These are phyloP conservation scores for Agrochola macilenta DNA, from an alignment of 2,888 invertebrate species.

Conservation along the genomic window DNA sequence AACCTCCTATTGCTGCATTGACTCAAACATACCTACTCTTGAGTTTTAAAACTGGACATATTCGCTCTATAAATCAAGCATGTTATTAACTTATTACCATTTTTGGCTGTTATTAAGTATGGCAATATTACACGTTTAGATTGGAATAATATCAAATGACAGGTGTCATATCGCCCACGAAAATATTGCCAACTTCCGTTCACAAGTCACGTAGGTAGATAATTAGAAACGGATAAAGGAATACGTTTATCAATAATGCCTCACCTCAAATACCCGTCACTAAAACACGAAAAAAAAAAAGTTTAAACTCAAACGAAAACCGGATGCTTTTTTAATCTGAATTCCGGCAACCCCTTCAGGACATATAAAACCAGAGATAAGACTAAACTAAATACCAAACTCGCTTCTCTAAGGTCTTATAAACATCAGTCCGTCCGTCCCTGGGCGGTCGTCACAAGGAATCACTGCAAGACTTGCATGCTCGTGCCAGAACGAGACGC, in stretches of 20 bases:
- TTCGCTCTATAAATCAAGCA: constrained; percentile 23
- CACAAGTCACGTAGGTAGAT: constrained; percentile 36
- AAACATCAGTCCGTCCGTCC: constrained; percentile 79
- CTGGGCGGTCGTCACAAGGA: constrained; percentile 79
- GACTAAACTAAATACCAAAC: constrained; percentile 80
- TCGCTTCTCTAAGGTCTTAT: constrained; percentile 82
- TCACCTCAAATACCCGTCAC: background rate
- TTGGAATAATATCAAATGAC: constrained; percentile 45
- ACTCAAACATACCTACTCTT: background rate
- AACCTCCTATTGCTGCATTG: background rate
- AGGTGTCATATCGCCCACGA: constrained; percentile 57
- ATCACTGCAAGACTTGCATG: constrained; percentile 84
- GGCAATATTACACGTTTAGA: constrained; percentile 30
- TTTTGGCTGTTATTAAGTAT: constrained; percentile 45
- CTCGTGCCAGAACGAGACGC: constrained; percentile 71
- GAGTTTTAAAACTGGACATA: constrained; percentile 9
- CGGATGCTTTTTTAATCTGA: constrained; percentile 75
- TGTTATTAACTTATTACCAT: constrained; percentile 43
- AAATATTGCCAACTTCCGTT: constrained; percentile 41
- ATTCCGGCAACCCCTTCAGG: constrained; percentile 74
- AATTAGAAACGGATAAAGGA: constrained; percentile 21
- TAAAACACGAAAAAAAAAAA: constrained; percentile 27
- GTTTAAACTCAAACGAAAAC: constrained; percentile 45
- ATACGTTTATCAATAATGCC: constrained; percentile 20
- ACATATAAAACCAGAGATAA: constrained; percentile 80